Evolutionary conservation across 2,888 invertebrate species (phyloP).

Genomic region (Deroplatys truncata): DNA sequence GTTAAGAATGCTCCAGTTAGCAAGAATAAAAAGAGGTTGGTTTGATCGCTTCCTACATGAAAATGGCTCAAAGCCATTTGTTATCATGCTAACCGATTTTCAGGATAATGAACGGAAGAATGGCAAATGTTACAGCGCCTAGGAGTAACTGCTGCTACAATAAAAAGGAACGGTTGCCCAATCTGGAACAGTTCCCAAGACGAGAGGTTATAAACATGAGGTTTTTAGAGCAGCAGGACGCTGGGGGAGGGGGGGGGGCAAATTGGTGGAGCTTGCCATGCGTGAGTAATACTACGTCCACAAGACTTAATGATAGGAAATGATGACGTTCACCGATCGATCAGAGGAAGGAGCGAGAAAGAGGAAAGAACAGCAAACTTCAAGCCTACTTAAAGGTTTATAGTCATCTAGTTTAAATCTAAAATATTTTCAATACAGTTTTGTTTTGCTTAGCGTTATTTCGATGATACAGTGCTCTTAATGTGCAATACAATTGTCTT

Average conservation of each 20-base stretch:
- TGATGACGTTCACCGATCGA: not conserved
- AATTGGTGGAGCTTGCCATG: not conserved
- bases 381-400: not conserved
- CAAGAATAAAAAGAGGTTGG: not conserved
- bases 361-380: not conserved
- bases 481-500: too few relatives aligned
- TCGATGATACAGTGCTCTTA: too few relatives aligned
- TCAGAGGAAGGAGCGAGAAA: not conserved
- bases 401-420: not conserved
- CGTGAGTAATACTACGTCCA: not conserved
- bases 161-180: not conserved
- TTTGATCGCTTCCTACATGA: not conserved
- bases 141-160: not conserved
- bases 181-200: not conserved
- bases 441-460: too few relatives aligned
- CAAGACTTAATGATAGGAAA: slow-evolving; percentile 10
- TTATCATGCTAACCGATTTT: not conserved
- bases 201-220: not conserved
- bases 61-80: not conserved
- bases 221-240: not conserved
- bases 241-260: not conserved
- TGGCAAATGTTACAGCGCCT: not conserved
- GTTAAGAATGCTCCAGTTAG: not conserved
- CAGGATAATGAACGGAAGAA: not conserved
- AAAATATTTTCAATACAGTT: too few relatives aligned